Percentiles rank a stretch among this genome's conserved stretches.
These are phyloP conservation scores for Lepidotrigona ventralis DNA, from an alignment of 1,140 invertebrate genomes.

Conservation along the genomic window DNA sequence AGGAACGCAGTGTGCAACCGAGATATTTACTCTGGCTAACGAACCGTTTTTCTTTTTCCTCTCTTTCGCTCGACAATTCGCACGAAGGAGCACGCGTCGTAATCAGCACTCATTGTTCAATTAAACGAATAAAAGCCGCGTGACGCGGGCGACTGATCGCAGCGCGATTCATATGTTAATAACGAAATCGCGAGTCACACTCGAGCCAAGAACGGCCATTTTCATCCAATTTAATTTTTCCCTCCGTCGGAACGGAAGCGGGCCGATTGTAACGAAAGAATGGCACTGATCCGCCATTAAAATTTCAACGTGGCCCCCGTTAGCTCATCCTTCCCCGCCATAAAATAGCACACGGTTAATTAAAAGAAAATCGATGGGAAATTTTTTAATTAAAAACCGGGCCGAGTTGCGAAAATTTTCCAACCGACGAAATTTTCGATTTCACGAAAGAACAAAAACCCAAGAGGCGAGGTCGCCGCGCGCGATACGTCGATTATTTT, in stretches of 20 bases:
- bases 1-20: background rate
- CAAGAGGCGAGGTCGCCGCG: background rate
- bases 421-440: background rate
- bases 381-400: constrained; percentile 13
- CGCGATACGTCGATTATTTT: constrained; percentile 32
- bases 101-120: background rate
- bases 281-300: background rate
- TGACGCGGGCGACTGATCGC: background rate
- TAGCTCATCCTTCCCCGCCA: background rate
- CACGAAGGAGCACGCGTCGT: background rate
- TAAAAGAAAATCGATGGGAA: background rate
- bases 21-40: background rate
- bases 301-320: background rate
- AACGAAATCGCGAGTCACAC: too few relatives aligned
- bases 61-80: too few relatives aligned
- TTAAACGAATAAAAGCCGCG: background rate
- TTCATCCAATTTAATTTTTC: background rate
- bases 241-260: background rate
- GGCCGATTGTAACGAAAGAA: background rate
- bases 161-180: constrained; percentile 3
- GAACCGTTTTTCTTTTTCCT: background rate
- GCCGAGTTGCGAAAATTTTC: too few relatives aligned
- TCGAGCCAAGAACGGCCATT: background rate
- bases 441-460: background rate
- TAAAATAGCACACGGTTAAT: background rate